These are phyloP conservation scores for Drosophila kohkoa DNA, from an alignment of 1,140 invertebrate species.

Conservation along the genomic window DNA sequence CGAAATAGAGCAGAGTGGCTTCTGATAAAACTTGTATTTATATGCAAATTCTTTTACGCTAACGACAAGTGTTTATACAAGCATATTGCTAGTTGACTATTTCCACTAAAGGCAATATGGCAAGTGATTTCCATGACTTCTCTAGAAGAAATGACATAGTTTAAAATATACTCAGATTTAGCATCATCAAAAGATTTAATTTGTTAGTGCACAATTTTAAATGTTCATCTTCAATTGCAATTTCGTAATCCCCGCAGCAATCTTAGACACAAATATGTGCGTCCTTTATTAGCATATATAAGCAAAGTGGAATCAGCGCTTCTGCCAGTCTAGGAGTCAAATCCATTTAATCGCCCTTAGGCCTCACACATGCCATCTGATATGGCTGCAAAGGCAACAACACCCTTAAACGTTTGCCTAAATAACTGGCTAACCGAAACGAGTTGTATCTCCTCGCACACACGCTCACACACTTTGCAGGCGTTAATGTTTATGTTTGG, in stretches of 20 bases:
- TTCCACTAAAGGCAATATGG: background rate
- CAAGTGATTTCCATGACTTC: background rate
- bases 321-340: conserved; percentile 51
- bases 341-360: conserved; percentile 69
- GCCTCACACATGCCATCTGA: conserved; percentile 40
- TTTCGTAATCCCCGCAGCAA: conserved; percentile 31
- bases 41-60: conserved; percentile 10
- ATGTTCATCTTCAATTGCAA: conserved; percentile 28
- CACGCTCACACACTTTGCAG: conserved; percentile 46
- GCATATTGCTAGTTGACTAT: background rate
- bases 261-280: conserved; percentile 48
- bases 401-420: conserved; percentile 41
- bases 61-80: background rate
- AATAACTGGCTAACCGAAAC: conserved; percentile 48
- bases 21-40: conserved; percentile 3
- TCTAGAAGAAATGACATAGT: background rate
- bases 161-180: background rate
- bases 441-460: conserved; percentile 28
- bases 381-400: conserved; percentile 23
- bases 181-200: background rate
- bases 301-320: conserved; percentile 45
- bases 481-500: conserved; percentile 63
- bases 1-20: background rate
- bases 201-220: background rate
- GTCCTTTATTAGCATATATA: conserved; percentile 46